Conservation (phyloP, 2,113 vertebrate species). For the Prinia subflava region DNA sequence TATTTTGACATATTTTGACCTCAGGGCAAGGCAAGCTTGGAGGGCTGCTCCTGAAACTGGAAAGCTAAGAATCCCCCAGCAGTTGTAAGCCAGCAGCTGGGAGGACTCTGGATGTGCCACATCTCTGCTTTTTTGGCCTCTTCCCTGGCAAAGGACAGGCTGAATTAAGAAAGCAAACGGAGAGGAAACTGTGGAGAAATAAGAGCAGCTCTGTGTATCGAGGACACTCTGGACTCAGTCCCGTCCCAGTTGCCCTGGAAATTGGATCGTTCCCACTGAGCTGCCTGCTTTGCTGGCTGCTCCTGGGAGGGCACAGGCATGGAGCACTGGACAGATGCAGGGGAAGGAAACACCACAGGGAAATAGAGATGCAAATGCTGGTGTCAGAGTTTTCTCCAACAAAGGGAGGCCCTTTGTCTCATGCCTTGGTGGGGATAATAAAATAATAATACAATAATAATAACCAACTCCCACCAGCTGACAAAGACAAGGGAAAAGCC, state of each 20-base stretch:
- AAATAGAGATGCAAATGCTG: not conserved
- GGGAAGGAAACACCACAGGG: not conserved
- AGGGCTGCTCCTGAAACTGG: not conserved
- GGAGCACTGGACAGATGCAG: not conserved
- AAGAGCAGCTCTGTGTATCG: constrained; percentile 15
- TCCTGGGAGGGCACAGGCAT: not conserved
- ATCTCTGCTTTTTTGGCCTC: constrained; percentile 27
- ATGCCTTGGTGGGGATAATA: not conserved
- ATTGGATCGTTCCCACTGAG: not conserved
- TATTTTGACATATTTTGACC: not conserved
- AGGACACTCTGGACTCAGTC: constrained; percentile 14
- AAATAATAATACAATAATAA: not conserved
- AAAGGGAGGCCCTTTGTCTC: not conserved
- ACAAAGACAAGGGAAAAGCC: not conserved
- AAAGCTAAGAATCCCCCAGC: not conserved
- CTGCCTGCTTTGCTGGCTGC: not conserved
- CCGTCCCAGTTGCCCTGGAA: constrained; percentile 20
- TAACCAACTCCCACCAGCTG: not conserved
- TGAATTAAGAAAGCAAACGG: constrained; percentile 41
- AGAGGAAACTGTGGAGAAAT: constrained; percentile 50
- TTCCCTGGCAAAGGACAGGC: not conserved
- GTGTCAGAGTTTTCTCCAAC: not conserved
- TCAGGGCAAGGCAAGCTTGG: not conserved
- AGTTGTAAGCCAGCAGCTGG: not conserved
- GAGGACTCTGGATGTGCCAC: constrained; percentile 4